Conservation (phyloP, 2,113 vertebrate genomes). For the Ctenomys sociabilis region DNA sequence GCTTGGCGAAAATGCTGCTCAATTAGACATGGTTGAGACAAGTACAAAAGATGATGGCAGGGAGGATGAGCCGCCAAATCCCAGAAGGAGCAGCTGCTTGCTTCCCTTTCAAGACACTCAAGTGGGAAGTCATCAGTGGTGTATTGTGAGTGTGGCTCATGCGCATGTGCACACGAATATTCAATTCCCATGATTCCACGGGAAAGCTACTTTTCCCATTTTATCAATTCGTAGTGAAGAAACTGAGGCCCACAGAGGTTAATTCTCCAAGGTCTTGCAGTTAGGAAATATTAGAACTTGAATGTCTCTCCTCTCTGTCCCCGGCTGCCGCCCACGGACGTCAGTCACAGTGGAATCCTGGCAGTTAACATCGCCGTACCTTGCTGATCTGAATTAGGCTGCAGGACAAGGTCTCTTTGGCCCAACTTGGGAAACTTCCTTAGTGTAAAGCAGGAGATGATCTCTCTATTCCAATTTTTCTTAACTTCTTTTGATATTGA, state of each 20-base stretch:
- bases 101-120: not conserved
- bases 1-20: not conserved
- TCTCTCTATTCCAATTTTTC: not conserved
- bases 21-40: not conserved
- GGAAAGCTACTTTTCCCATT: not conserved
- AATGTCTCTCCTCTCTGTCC: not conserved
- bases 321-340: not conserved
- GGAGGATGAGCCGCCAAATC: not conserved
- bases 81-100: not conserved
- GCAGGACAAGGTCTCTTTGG: not conserved
- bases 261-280: not conserved
- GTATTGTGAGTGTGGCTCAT: accelerated
- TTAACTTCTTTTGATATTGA: not conserved
- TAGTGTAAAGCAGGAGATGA: not conserved
- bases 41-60: not conserved
- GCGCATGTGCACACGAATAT: accelerated
- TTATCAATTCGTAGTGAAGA: not conserved
- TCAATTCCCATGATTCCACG: not conserved
- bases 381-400: not conserved
- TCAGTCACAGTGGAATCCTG: too few relatives aligned
- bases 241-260: not conserved
- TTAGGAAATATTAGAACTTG: not conserved
- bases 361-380: not conserved
- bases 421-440: not conserved
- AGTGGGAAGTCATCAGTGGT: not conserved